Conservation (phyloP, 1,140 invertebrate genomes). For the Zaprionus nigranus region DNA sequence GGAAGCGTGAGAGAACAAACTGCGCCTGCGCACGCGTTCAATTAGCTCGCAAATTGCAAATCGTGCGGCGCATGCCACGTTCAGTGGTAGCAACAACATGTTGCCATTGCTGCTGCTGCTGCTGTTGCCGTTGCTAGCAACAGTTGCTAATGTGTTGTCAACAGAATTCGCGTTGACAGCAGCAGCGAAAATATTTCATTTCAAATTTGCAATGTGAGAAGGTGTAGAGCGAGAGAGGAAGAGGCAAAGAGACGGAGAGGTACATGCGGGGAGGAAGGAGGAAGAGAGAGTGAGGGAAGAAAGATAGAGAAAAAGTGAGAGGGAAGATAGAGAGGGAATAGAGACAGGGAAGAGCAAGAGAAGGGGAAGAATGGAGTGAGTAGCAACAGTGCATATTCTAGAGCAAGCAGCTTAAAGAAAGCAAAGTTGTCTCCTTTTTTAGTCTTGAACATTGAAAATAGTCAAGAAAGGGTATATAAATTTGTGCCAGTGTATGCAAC, state of each 20-base stretch:
- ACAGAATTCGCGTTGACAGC: conserved; percentile 80
- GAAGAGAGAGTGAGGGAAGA: not conserved
- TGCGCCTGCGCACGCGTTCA: conserved; percentile 80
- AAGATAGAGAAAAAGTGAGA: conserved; percentile 9
- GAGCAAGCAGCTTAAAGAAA: not conserved
- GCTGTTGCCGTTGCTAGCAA: conserved; percentile 45
- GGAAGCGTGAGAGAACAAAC: conserved; percentile 68
- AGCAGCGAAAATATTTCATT: conserved; percentile 83
- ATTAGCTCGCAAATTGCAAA: conserved; percentile 80
- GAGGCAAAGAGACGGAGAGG: not conserved
- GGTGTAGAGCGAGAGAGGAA: conserved; percentile 20
- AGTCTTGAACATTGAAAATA: no score
- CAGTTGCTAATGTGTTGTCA: conserved; percentile 82
- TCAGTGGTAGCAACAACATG: conserved; percentile 67
- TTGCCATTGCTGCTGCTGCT: conserved; percentile 52
- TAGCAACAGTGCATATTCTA: no score
- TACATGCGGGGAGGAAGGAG: not conserved
- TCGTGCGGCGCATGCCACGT: conserved; percentile 76
- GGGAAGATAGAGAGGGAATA: not conserved
- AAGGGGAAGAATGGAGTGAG: not conserved
- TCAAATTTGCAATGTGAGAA: conserved; percentile 62
- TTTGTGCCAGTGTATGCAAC: no score
- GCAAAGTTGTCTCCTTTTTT: no score
- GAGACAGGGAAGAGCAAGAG: not conserved
- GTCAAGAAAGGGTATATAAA: no score